These are phyloP conservation scores for Tretioscincus oriximinensis DNA, from an alignment of 2,113 vertebrate genomes.

Conservation along the genomic window DNA sequence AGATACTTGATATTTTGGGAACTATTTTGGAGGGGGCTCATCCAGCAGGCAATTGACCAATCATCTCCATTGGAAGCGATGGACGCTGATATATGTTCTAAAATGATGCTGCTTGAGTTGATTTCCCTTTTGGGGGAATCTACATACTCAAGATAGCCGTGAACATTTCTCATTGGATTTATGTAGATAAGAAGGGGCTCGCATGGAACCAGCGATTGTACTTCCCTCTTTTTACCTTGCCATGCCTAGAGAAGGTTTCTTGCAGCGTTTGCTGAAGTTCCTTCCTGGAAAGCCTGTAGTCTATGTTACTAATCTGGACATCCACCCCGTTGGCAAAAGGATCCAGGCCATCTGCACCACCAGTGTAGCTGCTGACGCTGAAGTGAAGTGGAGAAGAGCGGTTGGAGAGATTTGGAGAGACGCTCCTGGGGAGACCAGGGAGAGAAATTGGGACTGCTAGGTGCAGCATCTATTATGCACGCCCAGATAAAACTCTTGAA, in stretches of 20 bases:
- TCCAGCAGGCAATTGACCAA: no score
- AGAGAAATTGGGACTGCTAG: not conserved
- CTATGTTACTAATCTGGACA: conserved; percentile 90
- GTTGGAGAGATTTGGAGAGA: conserved; percentile 87
- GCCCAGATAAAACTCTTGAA: not conserved
- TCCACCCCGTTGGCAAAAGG: conserved; percentile 90
- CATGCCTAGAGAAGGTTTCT: conserved; percentile 86
- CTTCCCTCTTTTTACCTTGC: conserved; percentile 76
- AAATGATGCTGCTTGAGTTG: no score
- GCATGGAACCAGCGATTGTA: not conserved
- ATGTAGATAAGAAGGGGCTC: not conserved
- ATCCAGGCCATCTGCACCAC: conserved; percentile 69
- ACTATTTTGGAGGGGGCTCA: no score
- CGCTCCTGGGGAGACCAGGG: conserved; percentile 74
- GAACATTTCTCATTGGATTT: no score
- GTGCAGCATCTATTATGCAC: not conserved
- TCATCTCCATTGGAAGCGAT: no score
- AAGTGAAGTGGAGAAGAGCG: conserved; percentile 84
- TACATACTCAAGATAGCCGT: no score
- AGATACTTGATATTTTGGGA: no score
- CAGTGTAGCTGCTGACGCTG: conserved; percentile 63
- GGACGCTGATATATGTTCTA: no score
- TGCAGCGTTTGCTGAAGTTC: conserved; percentile 88
- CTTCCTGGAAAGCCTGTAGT: conserved; percentile 94
- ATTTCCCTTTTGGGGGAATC: no score